A percentile compares a stretch with the other conserved stretches of the same genome.
phyloP scores from a whole-genome alignment of 2,888 invertebrate genomes.

The Apotomis turbidana region DNA sequence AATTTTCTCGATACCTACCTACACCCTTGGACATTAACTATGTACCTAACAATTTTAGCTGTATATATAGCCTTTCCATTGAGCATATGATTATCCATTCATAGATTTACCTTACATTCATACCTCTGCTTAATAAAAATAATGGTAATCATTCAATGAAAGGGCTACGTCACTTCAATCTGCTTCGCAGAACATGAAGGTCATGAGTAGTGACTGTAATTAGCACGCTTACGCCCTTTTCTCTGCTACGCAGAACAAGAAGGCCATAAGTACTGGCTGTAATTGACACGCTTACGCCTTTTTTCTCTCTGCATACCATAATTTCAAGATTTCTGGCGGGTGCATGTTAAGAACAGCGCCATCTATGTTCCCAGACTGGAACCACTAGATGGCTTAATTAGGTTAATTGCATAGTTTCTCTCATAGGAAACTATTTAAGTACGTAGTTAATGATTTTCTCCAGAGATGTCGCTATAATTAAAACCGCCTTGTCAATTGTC shows the following conservation, averaged over 20 bases:
- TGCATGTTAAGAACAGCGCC: too few species aligned
- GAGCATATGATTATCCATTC: neutral
- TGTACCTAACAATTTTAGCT: neutral
- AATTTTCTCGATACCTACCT: neutral
- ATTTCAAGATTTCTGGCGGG: too few species aligned
- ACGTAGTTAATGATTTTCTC: too few species aligned
- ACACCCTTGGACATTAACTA: neutral
- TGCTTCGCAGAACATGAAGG: neutral
- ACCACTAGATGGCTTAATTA: too few species aligned
- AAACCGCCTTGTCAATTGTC: too few species aligned
- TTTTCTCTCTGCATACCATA: too few species aligned
- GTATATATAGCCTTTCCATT: neutral
- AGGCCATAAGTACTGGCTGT: too few species aligned
- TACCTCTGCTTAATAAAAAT: neutral
- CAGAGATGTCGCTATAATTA: too few species aligned
- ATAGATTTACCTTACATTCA: neutral
- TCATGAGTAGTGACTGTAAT: neutral
- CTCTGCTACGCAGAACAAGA: neutral
- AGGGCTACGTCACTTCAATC: neutral
- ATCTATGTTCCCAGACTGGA: too few species aligned
- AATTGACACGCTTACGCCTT: too few species aligned
- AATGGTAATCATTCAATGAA: neutral
- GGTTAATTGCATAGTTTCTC: too few species aligned
- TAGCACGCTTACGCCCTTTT: neutral
- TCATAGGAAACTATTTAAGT: too few species aligned